A percentile compares a stretch with the other conserved stretches of the same genome.
Conservation (phyloP, 2,888 invertebrate species). For the Limnephilus marmoratus region DNA sequence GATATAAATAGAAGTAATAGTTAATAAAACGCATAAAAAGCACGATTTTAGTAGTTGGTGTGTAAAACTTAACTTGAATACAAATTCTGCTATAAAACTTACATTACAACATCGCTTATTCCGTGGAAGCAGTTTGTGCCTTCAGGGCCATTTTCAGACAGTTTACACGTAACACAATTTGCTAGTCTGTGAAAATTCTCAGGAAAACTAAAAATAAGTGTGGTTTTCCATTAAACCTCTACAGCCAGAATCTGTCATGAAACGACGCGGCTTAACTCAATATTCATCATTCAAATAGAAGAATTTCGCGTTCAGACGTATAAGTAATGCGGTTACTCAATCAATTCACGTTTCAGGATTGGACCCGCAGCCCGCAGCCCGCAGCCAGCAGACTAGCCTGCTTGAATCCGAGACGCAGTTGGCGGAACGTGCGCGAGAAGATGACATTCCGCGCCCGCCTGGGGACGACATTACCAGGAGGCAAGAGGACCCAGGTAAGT, state of each 20-base stretch:
- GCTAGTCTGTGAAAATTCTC: not conserved
- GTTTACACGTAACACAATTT: not conserved
- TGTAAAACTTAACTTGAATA: too few relatives aligned
- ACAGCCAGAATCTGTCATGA: not conserved
- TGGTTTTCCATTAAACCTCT: not conserved
- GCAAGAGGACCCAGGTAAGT: not conserved
- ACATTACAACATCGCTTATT: not conserved
- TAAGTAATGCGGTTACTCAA: not conserved
- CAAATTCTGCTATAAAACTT: not conserved
- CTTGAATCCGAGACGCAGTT: slow-evolving; percentile 12
- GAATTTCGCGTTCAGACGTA: not conserved
- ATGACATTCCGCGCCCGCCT: not conserved
- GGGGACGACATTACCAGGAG: not conserved
- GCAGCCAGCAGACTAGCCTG: not conserved
- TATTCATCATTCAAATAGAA: not conserved
- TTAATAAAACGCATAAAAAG: too few relatives aligned
- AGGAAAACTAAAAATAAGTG: not conserved
- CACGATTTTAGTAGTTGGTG: too few relatives aligned
- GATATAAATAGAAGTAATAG: too few relatives aligned
- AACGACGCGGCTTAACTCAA: not conserved
- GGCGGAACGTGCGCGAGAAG: not conserved
- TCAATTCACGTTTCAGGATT: not conserved
- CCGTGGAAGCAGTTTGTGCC: not conserved
- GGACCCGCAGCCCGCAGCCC: not conserved
- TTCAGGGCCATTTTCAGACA: not conserved